Percentiles rank a stretch among this genome's conserved stretches.
phyloP scores from a whole-genome alignment of 2,113 vertebrate genomes.

The Orthonyx spaldingii region DNA sequence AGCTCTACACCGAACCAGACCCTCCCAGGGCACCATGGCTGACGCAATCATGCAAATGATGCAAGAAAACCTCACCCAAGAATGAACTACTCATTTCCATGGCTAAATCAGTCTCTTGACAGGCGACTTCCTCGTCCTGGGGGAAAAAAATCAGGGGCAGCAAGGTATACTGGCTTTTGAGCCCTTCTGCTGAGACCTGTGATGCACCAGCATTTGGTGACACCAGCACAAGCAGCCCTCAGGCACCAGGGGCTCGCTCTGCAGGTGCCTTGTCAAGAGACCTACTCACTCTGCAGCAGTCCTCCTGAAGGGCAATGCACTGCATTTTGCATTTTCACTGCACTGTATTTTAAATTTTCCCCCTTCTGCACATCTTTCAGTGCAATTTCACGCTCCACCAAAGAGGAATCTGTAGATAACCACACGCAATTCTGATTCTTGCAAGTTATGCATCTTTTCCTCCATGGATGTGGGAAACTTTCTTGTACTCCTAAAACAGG shows the following conservation, averaged over 20 bases:
- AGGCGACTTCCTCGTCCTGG: rapidly evolving
- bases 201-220: rapidly evolving
- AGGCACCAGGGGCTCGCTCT: rapidly evolving
- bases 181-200: rapidly evolving
- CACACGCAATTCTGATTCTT: not conserved
- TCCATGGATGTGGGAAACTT: not conserved
- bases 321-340: not conserved
- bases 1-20: not conserved
- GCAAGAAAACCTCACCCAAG: not conserved
- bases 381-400: not conserved
- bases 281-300: rapidly evolving
- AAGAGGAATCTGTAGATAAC: not conserved
- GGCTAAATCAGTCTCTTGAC: not conserved
- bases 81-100: not conserved
- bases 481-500: not conserved
- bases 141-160: rapidly evolving
- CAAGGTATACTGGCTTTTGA: rapidly evolving
- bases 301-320: rapidly evolving
- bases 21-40: rapidly evolving
- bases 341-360: not conserved
- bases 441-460: rapidly evolving
- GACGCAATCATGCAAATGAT: not conserved
- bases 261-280: rapidly evolving
- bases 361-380: not conserved
- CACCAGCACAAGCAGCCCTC: not conserved